A percentile compares a stretch with the other conserved stretches of the same genome.
These are phyloP conservation scores for Carlito syrichta DNA, from an alignment of 2,113 vertebrate genomes.

Conservation along the genomic window DNA sequence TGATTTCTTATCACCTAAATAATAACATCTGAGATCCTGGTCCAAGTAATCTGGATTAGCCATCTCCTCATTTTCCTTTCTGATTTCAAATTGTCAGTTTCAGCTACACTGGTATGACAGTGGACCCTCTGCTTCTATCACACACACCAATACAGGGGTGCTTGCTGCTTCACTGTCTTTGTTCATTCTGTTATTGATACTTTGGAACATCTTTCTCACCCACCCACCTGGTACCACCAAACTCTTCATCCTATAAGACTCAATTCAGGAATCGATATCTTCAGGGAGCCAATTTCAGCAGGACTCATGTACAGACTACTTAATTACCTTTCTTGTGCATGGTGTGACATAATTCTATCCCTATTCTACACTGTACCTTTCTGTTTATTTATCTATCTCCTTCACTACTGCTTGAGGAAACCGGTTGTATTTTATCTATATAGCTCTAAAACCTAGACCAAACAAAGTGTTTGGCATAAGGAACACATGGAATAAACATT, in stretches of 20 bases:
- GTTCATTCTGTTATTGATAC: not conserved
- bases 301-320: not conserved
- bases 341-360: not conserved
- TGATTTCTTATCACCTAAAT: not conserved
- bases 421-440: not conserved
- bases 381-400: not conserved
- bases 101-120: not conserved
- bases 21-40: not conserved
- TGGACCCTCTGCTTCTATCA: not conserved
- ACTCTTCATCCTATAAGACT: not conserved
- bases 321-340: not conserved
- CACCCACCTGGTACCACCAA: not conserved
- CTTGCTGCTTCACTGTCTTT: not conserved
- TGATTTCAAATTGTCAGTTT: not conserved
- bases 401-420: not conserved
- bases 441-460: not conserved
- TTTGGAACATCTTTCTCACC: not conserved
- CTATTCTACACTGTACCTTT: not conserved
- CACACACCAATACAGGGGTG: not conserved
- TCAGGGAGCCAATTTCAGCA: not conserved
- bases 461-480: not conserved
- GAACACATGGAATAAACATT: not conserved
- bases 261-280: not conserved
- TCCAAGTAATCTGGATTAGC: not conserved
- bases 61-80: not conserved